Evolutionary conservation across 2,888 invertebrate species (phyloP).

Genomic region (Rhopalosiphum nymphaeae): DNA sequence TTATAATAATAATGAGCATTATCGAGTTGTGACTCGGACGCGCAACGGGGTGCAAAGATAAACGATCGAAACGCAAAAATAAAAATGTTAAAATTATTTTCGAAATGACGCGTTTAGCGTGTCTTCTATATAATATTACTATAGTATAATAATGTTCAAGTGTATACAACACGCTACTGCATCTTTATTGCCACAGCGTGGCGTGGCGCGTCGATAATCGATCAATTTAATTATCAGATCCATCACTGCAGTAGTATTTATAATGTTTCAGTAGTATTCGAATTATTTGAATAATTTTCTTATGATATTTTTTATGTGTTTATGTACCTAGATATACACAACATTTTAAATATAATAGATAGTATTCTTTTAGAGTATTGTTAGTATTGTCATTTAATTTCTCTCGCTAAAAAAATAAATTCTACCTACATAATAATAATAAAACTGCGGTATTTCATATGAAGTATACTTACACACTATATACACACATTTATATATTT

Average conservation of each 20-base stretch:
- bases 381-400: background rate
- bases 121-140: background rate
- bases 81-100: background rate
- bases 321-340: background rate
- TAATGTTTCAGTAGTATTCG: background rate
- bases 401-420: background rate
- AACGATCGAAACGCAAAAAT: background rate
- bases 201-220: background rate
- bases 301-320: background rate
- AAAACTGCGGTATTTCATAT: background rate
- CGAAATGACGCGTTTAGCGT: background rate
- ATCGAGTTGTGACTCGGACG: background rate
- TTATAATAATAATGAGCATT: slow-evolving; percentile 8
- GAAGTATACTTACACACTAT: background rate
- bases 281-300: background rate
- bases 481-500: too few species aligned
- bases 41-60: background rate
- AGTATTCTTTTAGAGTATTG: background rate
- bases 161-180: background rate
- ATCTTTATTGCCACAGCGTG: background rate
- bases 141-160: background rate
- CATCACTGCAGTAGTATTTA: background rate
- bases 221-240: background rate
- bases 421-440: background rate
- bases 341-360: background rate